Evolutionary conservation across 2,888 invertebrate species (phyloP), one percentile per base, ranked within the genome.

Genomic region (Pseudococcus jackbeardsleyi): DNA sequence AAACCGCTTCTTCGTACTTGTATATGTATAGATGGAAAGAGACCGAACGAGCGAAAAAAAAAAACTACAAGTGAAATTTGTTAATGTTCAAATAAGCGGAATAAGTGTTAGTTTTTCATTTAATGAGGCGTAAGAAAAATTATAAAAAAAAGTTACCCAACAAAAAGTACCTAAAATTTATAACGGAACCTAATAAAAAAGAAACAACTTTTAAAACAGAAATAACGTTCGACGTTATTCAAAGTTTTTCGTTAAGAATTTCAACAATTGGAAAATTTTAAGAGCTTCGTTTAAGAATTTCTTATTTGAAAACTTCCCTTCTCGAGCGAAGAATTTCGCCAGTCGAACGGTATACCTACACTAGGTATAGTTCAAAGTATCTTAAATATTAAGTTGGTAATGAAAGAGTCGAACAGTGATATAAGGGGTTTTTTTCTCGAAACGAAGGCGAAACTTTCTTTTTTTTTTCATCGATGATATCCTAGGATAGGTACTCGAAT

Each of bases 331-430:
- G 79, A 79, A 79, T 79, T 79, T 79, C 42, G 42, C 79, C 9
- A 42, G 33, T 50, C 48, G 8, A 50, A 12, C 11, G 9, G 17
- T 79, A 79, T 5, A 22, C 19, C 22, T 82, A 22, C 59, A 33
- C 42, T 42, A 42, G 42, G 42, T 42, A 42, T 64, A 82, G 79
- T 82, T 82, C 42, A 82, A 82, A 82, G 79, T 82, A 46, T 82
- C 46, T 82, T 82, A 82, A 82, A 82, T 82, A 82, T 82, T 46
- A 82, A 82, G 46, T 82, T 82, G 79, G 79, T 46, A 82, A 82
- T 82, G 79, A 82, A 82, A 82, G 26, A 82, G 19, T 82, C 46
- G 46, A 82, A 82, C 46, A 82, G 46, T 82, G 79, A 82, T 82
- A 46, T 46, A 82, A 72, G 15, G 19, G 19, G 0, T 19, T 46